Percentiles rank a stretch among this genome's conserved stretches.
Conservation (phyloP, 2,888 invertebrate genomes). For the Saturnia japonica region DNA sequence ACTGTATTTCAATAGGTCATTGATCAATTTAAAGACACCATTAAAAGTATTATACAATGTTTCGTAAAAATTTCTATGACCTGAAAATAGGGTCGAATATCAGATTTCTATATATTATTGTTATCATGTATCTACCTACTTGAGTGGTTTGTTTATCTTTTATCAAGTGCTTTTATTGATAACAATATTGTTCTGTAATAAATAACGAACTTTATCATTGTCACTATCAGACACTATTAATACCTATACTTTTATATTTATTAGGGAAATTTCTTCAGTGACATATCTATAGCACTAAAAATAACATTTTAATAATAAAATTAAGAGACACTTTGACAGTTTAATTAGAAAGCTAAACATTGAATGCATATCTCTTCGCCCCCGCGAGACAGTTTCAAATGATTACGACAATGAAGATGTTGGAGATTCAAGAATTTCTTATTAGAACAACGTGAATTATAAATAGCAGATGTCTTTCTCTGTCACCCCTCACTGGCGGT, state of each 20-base stretch:
- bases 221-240: background rate
- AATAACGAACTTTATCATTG: constrained; percentile 1
- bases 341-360: background rate
- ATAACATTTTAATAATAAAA: background rate
- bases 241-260: background rate
- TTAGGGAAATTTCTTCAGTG: background rate
- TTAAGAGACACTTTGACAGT: background rate
- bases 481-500: constrained; percentile 4
- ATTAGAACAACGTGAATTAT: constrained; percentile 14
- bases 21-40: too few species aligned
- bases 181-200: constrained; percentile 11
- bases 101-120: background rate
- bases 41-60: background rate
- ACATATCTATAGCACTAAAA: background rate
- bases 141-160: background rate
- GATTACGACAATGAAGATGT: constrained; percentile 1
- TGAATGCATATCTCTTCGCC: constrained; percentile 4
- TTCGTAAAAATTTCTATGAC: background rate
- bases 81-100: background rate
- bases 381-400: constrained; percentile 6
- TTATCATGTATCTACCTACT: background rate
- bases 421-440: constrained; percentile 5
- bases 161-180: background rate
- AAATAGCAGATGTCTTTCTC: constrained; percentile 11
- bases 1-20: too few species aligned